These are phyloP conservation scores for Falco peregrinus DNA, from an alignment of 2,797 vertebrate genomes.

Conservation along the genomic window DNA sequence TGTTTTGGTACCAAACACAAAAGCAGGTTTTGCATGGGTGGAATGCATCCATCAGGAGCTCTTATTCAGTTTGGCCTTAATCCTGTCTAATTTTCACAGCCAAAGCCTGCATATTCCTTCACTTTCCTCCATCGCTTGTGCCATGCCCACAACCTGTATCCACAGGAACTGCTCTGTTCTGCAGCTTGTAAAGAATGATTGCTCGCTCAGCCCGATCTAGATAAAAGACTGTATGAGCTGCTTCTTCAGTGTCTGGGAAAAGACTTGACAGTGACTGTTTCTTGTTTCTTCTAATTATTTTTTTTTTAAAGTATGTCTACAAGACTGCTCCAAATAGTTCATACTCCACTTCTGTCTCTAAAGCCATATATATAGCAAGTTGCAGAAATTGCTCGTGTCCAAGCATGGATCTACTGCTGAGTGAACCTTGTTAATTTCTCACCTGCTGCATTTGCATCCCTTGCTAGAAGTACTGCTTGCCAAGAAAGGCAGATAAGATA, in stretches of 20 bases:
- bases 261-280: not conserved
- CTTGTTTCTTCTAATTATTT: not conserved
- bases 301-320: not conserved
- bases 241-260: not conserved
- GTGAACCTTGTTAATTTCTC: not conserved
- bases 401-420: not conserved
- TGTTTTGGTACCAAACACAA: not conserved
- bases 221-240: not conserved
- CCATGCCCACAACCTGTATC: not conserved
- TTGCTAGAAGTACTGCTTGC: not conserved
- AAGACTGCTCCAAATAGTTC: not conserved
- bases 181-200: not conserved
- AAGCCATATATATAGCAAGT: not conserved
- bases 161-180: not conserved
- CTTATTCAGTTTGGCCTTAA: not conserved
- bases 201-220: not conserved
- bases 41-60: not conserved
- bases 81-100: not conserved
- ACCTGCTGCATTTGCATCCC: not conserved
- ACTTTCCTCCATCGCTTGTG: not conserved
- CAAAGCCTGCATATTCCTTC: not conserved
- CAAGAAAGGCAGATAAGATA: not conserved
- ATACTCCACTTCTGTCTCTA: not conserved
- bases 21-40: not conserved
- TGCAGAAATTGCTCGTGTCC: not conserved